These are phyloP conservation scores for Gambusia holbrooki DNA, from an alignment of 2,113 vertebrate genomes.

Conservation along the genomic window DNA sequence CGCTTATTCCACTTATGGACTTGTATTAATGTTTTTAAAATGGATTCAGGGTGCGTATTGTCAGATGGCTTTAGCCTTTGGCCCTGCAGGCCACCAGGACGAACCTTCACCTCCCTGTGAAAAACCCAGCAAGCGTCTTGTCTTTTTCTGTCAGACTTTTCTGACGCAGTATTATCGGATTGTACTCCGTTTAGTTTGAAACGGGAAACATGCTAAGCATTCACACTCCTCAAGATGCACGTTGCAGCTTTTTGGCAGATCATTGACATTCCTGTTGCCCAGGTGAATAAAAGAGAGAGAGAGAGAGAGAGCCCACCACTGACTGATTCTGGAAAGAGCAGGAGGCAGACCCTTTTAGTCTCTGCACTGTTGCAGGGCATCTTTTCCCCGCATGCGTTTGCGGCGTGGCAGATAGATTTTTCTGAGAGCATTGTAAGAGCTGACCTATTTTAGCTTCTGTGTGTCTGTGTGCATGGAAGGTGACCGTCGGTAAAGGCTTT, in stretches of 20 bases:
- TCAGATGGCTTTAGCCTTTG: too few species aligned
- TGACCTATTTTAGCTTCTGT: constrained; percentile 69
- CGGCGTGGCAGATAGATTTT: constrained; percentile 57
- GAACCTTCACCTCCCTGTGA: neutral
- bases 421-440: constrained; percentile 61
- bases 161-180: too few species aligned
- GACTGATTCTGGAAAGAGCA: constrained; percentile 5
- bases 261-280: neutral
- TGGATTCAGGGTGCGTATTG: too few species aligned
- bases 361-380: constrained; percentile 37
- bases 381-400: constrained; percentile 29
- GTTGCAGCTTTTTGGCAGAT: neutral
- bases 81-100: neutral
- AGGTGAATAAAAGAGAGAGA: neutral
- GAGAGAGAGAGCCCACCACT: neutral
- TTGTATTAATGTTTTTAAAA: too few species aligned
- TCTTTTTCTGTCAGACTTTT: too few species aligned
- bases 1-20: too few species aligned
- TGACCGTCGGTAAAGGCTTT: constrained; percentile 54
- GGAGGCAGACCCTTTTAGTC: constrained; percentile 33
- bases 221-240: neutral
- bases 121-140: neutral
- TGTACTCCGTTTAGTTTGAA: neutral
- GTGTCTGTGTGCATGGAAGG: constrained; percentile 50
- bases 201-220: neutral